Evolutionary conservation across 2,113 vertebrate genomes (phyloP), one percentile per base, ranked within the genome.

Genomic region (Oryzias curvinotus): DNA sequence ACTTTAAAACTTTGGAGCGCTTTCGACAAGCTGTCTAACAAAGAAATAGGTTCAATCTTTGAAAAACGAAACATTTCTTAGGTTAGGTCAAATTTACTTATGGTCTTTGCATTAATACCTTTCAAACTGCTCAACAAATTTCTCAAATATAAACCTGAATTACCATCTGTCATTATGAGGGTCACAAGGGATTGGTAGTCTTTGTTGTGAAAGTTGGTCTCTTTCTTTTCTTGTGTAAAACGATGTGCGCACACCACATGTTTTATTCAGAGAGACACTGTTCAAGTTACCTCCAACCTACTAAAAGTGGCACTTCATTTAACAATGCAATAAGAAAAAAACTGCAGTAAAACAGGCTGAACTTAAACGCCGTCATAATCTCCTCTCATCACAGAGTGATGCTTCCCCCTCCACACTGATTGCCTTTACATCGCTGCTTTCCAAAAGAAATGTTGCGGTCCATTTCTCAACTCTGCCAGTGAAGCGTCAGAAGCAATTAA

Each of bases 401-500:
- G 65, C 72, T 55, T 72, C 55, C 65, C 36, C 5, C 4, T 74
- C 51, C 70, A 30, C 75, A 21, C 36, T 53, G 60, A 62, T 64
- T 73, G 73, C 68, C 56, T 76, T 78, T 41, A 68, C 52, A 25
- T 52, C 8, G 65, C 49, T 51, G 1, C 51, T 75, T 7, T 67
- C 70, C 65, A 16, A 52, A 42, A 77, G 71, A 77, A 67, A 77
- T 41, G 73, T 54, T 51, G 49, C 28, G 2, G 13, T 46, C 71
- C 0, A 51, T 76, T 66, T 71, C 26, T 16, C 52, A 48, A 61
- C 68, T 60, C 64, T 60, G 54, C 62, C 64, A 43, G 52, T 19
- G 65, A 53, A 65, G 75, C 59, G 3, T 68, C 75, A 19, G 57
- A 79, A 77, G 73, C 71, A 75, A 75, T 85, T 73, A 73, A 57